Conservation (phyloP, 2,888 invertebrate species). For the Ormia ochracea region DNA sequence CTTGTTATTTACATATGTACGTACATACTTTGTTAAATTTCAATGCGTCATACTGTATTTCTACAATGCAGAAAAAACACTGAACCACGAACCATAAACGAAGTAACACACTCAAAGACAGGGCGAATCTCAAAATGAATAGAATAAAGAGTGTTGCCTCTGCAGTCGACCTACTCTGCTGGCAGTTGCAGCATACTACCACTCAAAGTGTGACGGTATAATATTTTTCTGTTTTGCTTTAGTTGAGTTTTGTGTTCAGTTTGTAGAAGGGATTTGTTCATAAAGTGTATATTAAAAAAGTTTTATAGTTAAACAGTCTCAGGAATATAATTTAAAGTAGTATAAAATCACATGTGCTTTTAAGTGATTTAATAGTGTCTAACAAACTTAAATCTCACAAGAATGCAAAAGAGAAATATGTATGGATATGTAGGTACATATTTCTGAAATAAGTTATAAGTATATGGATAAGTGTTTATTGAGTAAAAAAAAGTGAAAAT, state of each 20-base stretch:
- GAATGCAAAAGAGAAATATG: no score
- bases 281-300: neutral
- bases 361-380: no score
- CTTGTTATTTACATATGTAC: no score
- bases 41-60: no score
- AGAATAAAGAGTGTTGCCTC: neutral
- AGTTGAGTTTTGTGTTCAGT: slow-evolving; percentile 45
- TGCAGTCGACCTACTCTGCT: neutral
- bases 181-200: slow-evolving; percentile 4
- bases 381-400: no score
- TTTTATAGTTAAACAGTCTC: neutral
- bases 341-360: no score
- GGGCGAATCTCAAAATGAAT: neutral
- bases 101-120: slow-evolving; percentile 25
- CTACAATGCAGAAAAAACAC: neutral
- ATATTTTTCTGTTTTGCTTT: slow-evolving; percentile 42
- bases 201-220: slow-evolving; percentile 16
- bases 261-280: neutral
- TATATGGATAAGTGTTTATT: no score
- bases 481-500: no score
- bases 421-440: no score
- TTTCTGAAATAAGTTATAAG: no score
- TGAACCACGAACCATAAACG: neutral
- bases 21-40: no score
- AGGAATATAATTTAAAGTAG: neutral